Evolutionary conservation across 2,113 vertebrate species (phyloP).

Genomic region (Ursus arctos): DNA sequence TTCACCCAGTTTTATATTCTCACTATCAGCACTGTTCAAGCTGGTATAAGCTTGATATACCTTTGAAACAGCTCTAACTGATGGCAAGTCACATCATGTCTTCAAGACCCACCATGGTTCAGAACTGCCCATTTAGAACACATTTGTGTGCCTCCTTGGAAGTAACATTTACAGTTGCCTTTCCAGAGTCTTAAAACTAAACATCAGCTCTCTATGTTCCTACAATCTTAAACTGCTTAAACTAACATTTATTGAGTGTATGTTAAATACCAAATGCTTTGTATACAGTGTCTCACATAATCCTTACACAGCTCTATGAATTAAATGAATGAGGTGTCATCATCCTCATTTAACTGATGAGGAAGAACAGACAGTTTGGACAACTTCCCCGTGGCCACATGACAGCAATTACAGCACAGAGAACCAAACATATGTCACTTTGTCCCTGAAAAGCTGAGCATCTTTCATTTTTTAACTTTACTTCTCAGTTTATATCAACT

Average conservation of each 20-base stretch:
- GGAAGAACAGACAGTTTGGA: not conserved
- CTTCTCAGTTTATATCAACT: not conserved
- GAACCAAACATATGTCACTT: not conserved
- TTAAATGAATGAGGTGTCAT: not conserved
- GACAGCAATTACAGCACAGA: not conserved
- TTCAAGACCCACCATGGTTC: not conserved
- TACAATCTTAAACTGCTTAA: not conserved
- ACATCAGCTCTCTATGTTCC: not conserved
- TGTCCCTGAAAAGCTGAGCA: not conserved
- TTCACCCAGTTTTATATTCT: not conserved
- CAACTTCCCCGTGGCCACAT: not conserved
- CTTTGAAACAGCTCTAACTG: not conserved
- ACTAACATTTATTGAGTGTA: not conserved
- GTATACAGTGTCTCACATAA: not conserved
- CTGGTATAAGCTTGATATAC: rapidly evolving
- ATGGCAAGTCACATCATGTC: not conserved
- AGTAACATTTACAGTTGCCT: not conserved
- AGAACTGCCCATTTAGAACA: not conserved
- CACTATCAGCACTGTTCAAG: not conserved
- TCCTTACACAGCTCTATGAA: not conserved
- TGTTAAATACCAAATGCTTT: not conserved
- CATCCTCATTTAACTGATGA: not conserved
- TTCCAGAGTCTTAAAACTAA: not conserved
- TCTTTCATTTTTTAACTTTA: not conserved
- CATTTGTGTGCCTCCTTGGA: not conserved